Evolutionary conservation across 2,113 vertebrate genomes (phyloP).

Genomic region (Anarrhichthys ocellatus): DNA sequence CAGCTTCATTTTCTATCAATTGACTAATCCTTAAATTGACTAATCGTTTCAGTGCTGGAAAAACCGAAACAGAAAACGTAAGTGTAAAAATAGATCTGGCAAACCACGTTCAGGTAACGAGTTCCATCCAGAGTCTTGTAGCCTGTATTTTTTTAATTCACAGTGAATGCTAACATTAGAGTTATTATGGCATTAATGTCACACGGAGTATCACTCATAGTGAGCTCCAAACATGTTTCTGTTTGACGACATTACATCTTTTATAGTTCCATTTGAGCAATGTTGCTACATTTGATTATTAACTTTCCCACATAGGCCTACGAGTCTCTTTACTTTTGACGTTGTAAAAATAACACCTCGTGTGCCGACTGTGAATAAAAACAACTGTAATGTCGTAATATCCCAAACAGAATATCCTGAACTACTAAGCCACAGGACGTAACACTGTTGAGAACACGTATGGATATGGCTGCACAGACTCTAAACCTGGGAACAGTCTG

Average conservation of each 20-base stretch:
- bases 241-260: not conserved
- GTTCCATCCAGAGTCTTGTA: not conserved
- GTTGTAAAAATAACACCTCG: constrained; percentile 4
- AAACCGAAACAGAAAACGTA: not conserved
- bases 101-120: not conserved
- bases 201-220: not conserved
- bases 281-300: not conserved
- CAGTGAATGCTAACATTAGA: not conserved
- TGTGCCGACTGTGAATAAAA: not conserved
- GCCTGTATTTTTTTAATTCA: not conserved
- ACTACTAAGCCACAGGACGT: not conserved
- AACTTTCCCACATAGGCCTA: too few relatives aligned
- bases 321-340: not conserved
- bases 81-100: not conserved
- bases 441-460: not conserved
- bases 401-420: constrained; percentile 9
- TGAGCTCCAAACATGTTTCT: not conserved
- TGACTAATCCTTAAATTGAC: not conserved
- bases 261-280: not conserved
- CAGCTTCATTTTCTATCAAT: not conserved
- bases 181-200: not conserved
- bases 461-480: not conserved
- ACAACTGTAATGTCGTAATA: not conserved
- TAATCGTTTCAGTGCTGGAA: not conserved
- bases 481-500: not conserved